Conservation (phyloP, 2,113 vertebrate genomes). For the Bucco capensis region DNA sequence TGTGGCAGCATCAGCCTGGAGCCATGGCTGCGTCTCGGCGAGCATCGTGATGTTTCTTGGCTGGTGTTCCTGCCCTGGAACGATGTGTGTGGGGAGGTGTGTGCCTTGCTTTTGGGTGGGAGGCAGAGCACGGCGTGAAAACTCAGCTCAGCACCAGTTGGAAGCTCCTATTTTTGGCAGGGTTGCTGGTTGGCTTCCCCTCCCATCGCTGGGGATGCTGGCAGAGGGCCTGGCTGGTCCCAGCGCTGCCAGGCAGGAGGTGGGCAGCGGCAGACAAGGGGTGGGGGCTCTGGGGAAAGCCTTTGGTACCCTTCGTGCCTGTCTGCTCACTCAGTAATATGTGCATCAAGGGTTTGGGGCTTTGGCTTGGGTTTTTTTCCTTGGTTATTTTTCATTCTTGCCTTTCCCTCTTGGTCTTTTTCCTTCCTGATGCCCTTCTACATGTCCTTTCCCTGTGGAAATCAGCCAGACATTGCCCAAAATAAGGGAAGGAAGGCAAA, state of each 20-base stretch:
- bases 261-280: neutral
- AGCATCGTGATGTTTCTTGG: neutral
- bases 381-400: neutral
- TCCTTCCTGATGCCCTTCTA: neutral
- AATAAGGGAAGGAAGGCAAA: neutral
- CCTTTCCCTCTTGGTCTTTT: neutral
- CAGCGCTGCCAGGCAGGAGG: neutral
- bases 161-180: neutral
- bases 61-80: neutral
- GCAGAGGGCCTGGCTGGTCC: neutral
- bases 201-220: neutral
- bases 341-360: neutral
- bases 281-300: neutral
- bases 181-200: neutral
- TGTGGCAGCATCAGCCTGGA: fast-evolving
- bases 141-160: neutral
- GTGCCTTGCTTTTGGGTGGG: neutral
- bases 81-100: neutral
- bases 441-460: neutral
- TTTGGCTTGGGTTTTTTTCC: neutral
- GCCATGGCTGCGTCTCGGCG: fast-evolving
- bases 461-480: neutral
- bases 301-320: fast-evolving
- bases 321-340: neutral
- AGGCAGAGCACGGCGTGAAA: neutral